These are phyloP conservation scores for Pelobates fuscus DNA, from an alignment of 2,113 vertebrate species.

Conservation along the genomic window DNA sequence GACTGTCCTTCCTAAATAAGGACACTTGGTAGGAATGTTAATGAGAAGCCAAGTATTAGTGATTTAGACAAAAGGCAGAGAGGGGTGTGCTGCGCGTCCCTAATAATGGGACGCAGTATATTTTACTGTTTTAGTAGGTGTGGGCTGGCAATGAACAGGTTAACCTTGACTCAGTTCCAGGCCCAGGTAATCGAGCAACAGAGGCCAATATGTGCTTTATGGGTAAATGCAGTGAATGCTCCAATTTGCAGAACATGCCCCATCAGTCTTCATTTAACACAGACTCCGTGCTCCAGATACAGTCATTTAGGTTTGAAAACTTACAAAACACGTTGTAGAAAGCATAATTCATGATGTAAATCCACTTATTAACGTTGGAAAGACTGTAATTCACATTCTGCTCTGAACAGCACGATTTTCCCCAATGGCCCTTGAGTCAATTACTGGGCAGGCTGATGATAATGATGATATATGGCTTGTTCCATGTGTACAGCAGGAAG, in stretches of 20 bases:
- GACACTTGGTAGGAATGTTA: too few species aligned
- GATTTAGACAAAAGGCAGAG: too few species aligned
- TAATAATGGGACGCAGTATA: too few species aligned
- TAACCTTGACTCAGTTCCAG: too few species aligned
- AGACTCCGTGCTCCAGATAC: background rate
- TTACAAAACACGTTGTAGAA: background rate
- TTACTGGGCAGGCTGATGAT: conserved; percentile 23
- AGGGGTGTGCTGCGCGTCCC: too few species aligned
- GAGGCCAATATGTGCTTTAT: too few species aligned
- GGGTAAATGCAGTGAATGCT: too few species aligned
- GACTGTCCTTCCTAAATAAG: too few species aligned
- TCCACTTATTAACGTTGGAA: background rate
- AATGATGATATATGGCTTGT: conserved; percentile 38
- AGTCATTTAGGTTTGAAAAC: conserved; percentile 5
- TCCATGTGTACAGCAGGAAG: background rate
- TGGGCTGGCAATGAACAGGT: too few species aligned
- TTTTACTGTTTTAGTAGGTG: too few species aligned
- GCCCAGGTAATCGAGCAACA: too few species aligned
- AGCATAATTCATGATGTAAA: conserved; percentile 14
- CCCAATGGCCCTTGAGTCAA: conserved; percentile 32
- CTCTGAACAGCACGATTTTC: conserved; percentile 9
- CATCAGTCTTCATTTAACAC: conserved; percentile 16
- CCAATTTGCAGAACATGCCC: background rate
- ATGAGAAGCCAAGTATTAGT: too few species aligned
- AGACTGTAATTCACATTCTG: conserved; percentile 11